Evolutionary conservation across 1,140 invertebrate species (phyloP), one percentile per base, ranked within the genome.

Genomic region (Chelonus insularis): DNA sequence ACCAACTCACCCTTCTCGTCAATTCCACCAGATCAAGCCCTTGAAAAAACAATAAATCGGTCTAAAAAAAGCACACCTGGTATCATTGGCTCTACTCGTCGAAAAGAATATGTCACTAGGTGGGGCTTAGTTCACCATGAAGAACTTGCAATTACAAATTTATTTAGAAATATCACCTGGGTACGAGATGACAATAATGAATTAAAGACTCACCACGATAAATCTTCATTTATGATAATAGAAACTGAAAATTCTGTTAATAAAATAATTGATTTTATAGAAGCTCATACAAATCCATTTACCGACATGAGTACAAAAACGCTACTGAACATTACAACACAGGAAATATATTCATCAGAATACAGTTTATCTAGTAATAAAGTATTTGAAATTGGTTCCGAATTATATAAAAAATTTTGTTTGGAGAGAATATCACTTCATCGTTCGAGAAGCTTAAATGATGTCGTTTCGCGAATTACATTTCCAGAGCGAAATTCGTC

Each of bases 11-110:
- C 48, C 32, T 64, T 64, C 20, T 45, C 36, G 7, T 64, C 56
- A 18, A 25, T 59, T 34, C 4, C 62, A 11, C 12, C 50, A 4
- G 50, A 64, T 37, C 62, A 64, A 52, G 45, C 11, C 9, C 20
- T 64, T 1, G 57, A 64, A 18, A 14, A 29, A 36, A 64, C 62
- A 18, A 59, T 64, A 14, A 60, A 64, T 54, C 47, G 50, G n/a
- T 39, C 56, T 14, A 14, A 8, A n/a, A 54, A 59, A 54, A 59
- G 56, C 23, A 2, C 36, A 11, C 9, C 56, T 5, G 56, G 62
- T 14, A 23, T 64, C 8, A 64, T 60, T 45, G 62, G 62, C 12
- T 55, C 29, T 0, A 54, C 48, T 2, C 4, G 12, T 4, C 52
- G 54, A 12, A 64, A 64, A 23, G 48, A 64, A 1, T 64, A 18